These are phyloP conservation scores for Zaprionus davidi DNA, from an alignment of 1,140 invertebrate species.

Conservation along the genomic window DNA sequence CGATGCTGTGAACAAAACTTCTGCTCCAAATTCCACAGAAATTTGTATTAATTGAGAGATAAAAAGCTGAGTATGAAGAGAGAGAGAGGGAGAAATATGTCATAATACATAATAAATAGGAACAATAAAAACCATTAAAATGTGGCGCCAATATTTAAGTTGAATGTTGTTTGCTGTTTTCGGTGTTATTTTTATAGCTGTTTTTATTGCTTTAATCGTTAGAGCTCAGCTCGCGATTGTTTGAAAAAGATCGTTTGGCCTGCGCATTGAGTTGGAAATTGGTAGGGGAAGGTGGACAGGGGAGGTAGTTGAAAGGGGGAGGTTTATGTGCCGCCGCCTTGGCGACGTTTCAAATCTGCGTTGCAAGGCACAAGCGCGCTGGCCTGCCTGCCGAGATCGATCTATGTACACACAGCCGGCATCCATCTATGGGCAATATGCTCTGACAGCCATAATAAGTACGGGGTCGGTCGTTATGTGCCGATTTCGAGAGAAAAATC, in stretches of 20 bases:
- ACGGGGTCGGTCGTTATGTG: constrained; percentile 54
- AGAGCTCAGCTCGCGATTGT: constrained; percentile 15
- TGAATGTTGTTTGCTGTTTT: constrained; percentile 24
- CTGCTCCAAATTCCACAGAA: constrained; percentile 34
- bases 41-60: constrained; percentile 33
- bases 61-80: constrained; percentile 2
- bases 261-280: constrained; percentile 2
- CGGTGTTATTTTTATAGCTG: constrained; percentile 47
- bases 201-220: constrained; percentile 43
- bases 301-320: neutral
- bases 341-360: constrained; percentile 26
- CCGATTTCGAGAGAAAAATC: constrained; percentile 15
- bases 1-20: constrained; percentile 12
- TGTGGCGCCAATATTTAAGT: constrained; percentile 54
- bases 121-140: constrained; percentile 48
- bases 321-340: constrained; percentile 23
- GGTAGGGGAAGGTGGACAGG: neutral
- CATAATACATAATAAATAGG: constrained; percentile 46
- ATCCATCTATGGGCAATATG: constrained; percentile 57
- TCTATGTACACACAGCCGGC: constrained; percentile 29
- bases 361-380: neutral
- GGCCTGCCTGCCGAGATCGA: neutral
- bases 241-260: constrained; percentile 29
- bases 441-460: constrained; percentile 51
- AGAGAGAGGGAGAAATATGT: constrained; percentile 1